Base-by-base conservation (phyloP, 2,888 invertebrate genomes). In the Itoplectis maculator region DNA sequence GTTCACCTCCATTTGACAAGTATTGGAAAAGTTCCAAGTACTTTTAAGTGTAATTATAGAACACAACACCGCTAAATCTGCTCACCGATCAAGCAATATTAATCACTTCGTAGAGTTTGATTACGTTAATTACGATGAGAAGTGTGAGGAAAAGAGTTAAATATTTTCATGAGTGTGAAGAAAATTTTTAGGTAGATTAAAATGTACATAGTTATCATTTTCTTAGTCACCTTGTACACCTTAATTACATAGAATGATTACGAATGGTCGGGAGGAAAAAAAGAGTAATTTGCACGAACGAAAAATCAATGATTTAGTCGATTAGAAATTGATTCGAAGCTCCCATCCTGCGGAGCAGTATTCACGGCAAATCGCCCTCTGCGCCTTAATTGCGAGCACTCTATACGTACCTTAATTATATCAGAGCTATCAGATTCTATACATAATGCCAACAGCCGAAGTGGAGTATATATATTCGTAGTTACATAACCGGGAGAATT, bases 171-270 rank as follows among this genome's bases (percentile, higher is more conserved):
- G n/a, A 47, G n/a, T 13, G n/a, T 47, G 6, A 47, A 47, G 45
- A 11, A 15, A 2, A 47, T n/a, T n/a, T 47, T 47, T 11, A 13
- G 45, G n/a, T 47, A 15, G 20, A 42, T 20, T 51, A 51, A 51
- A 51, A 51, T 18, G 7, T 18, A 47, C 18, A 5, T 20, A 51
- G 5, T 0, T 2, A 8, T 6, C 9, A 54, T 3, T 20, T 18
- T 20, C 20, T 54, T 18, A 20, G 20, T 11, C 15, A 54, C 11
- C 3, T 56, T 37, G 45, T 45, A n/a, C 13, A 45, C n/a, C 23
- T 49, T 15, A 49, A 63, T 80, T 70, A 70, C 75, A 65, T 29
- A n/a, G n/a, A n/a, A n/a, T n/a, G n/a, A n/a, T n/a, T n/a, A 29
- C 13, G 2, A 47, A 47, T n/a, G n/a, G 5, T 47, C 11, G n/a